Evolutionary conservation across 2,113 vertebrate genomes (phyloP), one percentile per base, ranked within the genome.

Genomic region (Thunnus thynnus): DNA sequence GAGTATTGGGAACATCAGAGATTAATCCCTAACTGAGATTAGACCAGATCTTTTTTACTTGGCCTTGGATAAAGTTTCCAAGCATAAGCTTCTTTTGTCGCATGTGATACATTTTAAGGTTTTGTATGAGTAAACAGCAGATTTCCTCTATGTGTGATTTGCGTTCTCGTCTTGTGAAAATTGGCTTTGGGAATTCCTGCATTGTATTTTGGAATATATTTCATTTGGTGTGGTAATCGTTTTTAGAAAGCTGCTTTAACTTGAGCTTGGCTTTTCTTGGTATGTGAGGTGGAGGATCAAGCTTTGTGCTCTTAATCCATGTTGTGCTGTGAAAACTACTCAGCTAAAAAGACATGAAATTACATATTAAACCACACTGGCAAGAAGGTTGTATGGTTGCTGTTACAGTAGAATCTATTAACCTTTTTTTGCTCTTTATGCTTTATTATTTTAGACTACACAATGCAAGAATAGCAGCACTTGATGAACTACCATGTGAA

Each of bases 241-340:
- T 80, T 84, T 80, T 25, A 50, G 18, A 80, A 86, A 89, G 87
- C 86, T 55, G 88, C 83, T 86, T 83, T 78, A 66, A 78, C 61
- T 78, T 83, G 63, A 80, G 60, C 64, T 63, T 58, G 32, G 58
- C 68, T 78, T 84, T 54, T 41, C 64, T 66, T 13, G 16, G 22
- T 74, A 17, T 70, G 66, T 44, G 75, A 75, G 71, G 47, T 74
- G 66, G 72, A 75, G 76, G 82, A 75, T 85, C 20, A 16, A 18
- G 67, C 78, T 85, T 56, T 86, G 67, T 60, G 46, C 13, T 77
- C 52, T 76, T 86, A 88, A 88, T 88, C 78, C 16, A 50, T 66
- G 64, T 58, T 70, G 36, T 80, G 73, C 68, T 69, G 50, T 55
- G 52, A 71, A 67, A 77, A 69, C 41, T 63, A 52, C 54, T 79